These are phyloP conservation scores for Phrynosoma platyrhinos DNA, from an alignment of 2,113 vertebrate genomes.

Conservation along the genomic window DNA sequence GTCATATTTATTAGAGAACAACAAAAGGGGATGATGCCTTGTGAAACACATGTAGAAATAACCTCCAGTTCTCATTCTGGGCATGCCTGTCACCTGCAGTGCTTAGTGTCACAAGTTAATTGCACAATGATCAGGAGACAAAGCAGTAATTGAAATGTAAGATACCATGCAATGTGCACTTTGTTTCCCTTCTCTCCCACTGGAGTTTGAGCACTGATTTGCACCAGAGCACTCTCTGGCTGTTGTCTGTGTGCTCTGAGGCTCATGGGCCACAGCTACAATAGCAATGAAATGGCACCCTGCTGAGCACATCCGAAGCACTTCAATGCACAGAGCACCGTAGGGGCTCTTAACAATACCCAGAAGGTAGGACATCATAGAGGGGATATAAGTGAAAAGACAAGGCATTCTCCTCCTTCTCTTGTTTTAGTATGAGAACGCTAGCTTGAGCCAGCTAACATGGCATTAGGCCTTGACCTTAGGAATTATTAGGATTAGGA, in stretches of 20 bases:
- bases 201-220: slow-evolving; percentile 49
- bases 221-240: slow-evolving; percentile 14
- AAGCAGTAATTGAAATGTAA: slow-evolving; percentile 41
- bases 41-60: slow-evolving; percentile 9
- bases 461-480: slow-evolving; percentile 6
- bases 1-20: neutral
- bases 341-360: slow-evolving; percentile 25
- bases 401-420: neutral
- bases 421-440: neutral
- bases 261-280: neutral
- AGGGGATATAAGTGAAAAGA: neutral
- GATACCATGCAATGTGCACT: slow-evolving; percentile 36
- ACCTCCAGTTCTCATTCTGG: slow-evolving; percentile 29
- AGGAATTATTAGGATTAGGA: neutral
- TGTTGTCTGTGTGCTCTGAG: neutral
- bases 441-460: neutral
- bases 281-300: slow-evolving; percentile 23
- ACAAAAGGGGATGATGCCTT: slow-evolving; percentile 28
- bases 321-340: slow-evolving; percentile 26
- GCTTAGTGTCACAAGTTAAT: slow-evolving; percentile 36
- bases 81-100: neutral
- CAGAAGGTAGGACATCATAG: slow-evolving; percentile 3
- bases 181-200: slow-evolving; percentile 37
- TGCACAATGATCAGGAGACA: slow-evolving; percentile 24
- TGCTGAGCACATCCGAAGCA: slow-evolving; percentile 7